Percentiles rank a stretch among this genome's conserved stretches.
phyloP scores from a whole-genome alignment of 2,113 vertebrate genomes.

The Eurypyga helias region DNA sequence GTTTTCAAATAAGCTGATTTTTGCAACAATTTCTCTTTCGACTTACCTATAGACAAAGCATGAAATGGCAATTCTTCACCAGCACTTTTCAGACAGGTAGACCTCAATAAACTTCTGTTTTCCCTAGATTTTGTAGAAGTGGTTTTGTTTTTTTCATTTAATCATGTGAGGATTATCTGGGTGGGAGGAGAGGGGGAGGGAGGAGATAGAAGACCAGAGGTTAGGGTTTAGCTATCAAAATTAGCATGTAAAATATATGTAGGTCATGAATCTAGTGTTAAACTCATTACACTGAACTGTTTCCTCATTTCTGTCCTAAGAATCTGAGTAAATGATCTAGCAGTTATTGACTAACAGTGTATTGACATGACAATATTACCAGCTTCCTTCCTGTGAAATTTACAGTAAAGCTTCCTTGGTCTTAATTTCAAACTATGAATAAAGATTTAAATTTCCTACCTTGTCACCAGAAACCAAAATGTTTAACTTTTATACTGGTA shows the following conservation, averaged over 20 bases:
- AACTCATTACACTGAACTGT: not conserved
- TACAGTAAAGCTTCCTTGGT: not conserved
- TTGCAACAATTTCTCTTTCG: constrained; percentile 44
- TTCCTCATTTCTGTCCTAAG: not conserved
- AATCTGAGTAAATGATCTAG: not conserved
- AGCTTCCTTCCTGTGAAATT: not conserved
- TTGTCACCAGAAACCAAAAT: not conserved
- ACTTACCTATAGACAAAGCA: constrained; percentile 45
- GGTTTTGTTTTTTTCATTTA: not conserved
- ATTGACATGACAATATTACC: not conserved
- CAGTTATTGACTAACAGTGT: not conserved
- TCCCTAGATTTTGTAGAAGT: constrained; percentile 38
- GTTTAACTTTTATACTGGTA: not conserved
- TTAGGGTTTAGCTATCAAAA: not conserved
- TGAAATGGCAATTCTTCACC: constrained; percentile 55
- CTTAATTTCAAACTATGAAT: not conserved
- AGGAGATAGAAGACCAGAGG: too few species aligned
- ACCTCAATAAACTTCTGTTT: constrained; percentile 62
- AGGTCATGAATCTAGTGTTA: not conserved
- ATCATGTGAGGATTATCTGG: not conserved
- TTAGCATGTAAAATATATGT: not conserved
- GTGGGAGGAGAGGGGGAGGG: not conserved
- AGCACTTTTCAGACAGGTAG: constrained; percentile 58
- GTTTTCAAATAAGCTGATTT: constrained; percentile 28
- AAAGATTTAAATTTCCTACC: not conserved